Percentiles rank a stretch among this genome's conserved stretches.
phyloP scores from a whole-genome alignment of 2,113 vertebrate genomes.

The Penelope pileata region DNA sequence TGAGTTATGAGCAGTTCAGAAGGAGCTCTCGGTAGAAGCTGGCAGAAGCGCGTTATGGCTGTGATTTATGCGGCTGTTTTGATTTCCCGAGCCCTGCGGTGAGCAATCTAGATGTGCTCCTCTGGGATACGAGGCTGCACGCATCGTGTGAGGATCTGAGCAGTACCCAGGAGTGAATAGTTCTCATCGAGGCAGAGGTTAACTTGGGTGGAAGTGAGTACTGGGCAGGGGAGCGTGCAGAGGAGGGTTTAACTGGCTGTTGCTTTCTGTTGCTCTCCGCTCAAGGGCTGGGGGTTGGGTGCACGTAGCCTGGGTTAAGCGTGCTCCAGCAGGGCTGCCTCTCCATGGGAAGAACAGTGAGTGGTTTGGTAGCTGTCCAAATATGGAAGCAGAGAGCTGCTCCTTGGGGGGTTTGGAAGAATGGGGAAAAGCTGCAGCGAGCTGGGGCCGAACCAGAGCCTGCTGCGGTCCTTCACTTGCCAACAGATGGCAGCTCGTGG shows the following conservation, averaged over 20 bases:
- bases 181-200: background rate
- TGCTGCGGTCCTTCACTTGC: background rate
- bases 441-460: fast-evolving
- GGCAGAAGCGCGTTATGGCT: background rate
- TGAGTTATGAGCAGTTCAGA: background rate
- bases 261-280: background rate
- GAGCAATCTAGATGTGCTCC: background rate
- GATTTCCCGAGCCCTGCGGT: background rate
- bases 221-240: fast-evolving
- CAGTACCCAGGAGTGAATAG: background rate
- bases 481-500: slow-evolving; percentile 39
- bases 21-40: background rate
- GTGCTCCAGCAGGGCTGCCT: background rate
- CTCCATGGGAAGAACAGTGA: background rate
- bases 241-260: background rate
- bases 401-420: background rate
- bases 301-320: background rate
- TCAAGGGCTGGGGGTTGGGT: background rate
- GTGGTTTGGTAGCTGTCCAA: background rate
- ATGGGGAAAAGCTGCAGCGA: fast-evolving
- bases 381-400: background rate
- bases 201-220: background rate
- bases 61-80: slow-evolving; percentile 19
- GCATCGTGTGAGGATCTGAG: background rate
- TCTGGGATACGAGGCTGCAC: background rate